Conservation (phyloP, 2,888 invertebrate species). For the Pollenia angustigena region DNA sequence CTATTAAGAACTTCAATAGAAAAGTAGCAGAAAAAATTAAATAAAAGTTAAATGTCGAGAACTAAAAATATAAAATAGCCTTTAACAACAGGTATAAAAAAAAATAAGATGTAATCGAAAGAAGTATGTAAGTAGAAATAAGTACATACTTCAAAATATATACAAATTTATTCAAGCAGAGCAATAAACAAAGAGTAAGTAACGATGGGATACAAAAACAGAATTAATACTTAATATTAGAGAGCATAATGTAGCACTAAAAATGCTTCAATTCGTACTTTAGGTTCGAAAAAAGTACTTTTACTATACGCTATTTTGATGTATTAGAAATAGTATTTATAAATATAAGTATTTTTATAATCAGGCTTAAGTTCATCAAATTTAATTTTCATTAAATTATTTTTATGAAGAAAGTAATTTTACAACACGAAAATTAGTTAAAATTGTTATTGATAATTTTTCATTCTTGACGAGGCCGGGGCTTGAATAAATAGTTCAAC, state of each 20-base stretch:
- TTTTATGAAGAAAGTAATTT: too few species aligned
- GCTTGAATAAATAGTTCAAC: too few species aligned
- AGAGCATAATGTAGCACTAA: background rate
- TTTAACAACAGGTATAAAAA: slow-evolving; percentile 59
- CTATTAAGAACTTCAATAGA: background rate
- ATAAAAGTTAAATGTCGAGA: background rate
- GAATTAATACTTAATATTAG: background rate
- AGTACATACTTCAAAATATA: slow-evolving; percentile 22
- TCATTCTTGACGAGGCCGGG: too few species aligned
- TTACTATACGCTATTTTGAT: too few species aligned
- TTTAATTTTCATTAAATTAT: too few species aligned
- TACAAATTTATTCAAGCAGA: slow-evolving; percentile 16
- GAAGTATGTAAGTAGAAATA: slow-evolving; percentile 4
- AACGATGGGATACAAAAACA: background rate
- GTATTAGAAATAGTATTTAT: too few species aligned
- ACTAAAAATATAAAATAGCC: slow-evolving; percentile 14
- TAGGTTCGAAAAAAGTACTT: too few species aligned
- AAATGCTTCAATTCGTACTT: too few species aligned
- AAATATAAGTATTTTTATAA: too few species aligned
- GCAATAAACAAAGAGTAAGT: slow-evolving; percentile 21
- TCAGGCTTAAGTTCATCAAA: too few species aligned
- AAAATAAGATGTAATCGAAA: background rate
- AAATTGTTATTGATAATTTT: too few species aligned
- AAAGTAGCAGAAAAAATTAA: slow-evolving; percentile 9
- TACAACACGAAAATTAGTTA: too few species aligned